Percentiles rank a stretch among this genome's conserved stretches.
These are phyloP conservation scores for Lacerta bilineata DNA, from an alignment of 2,797 vertebrate genomes.

Conservation along the genomic window DNA sequence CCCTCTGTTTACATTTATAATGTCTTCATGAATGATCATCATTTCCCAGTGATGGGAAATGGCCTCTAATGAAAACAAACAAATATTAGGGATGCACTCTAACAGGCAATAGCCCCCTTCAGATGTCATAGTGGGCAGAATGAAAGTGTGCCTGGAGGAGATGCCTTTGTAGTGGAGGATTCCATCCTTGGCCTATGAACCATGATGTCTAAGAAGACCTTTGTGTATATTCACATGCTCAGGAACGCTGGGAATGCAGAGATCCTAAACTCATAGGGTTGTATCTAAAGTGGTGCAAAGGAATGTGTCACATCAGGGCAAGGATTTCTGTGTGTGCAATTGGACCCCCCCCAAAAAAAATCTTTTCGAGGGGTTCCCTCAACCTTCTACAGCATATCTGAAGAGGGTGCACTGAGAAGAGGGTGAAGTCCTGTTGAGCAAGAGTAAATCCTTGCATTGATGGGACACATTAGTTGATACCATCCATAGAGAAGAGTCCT, in stretches of 20 bases:
- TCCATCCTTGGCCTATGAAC: not conserved
- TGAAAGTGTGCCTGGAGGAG: not conserved
- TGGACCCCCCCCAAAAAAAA: too few species aligned
- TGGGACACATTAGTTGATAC: too few species aligned
- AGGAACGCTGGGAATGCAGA: not conserved
- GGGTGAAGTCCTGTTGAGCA: too few species aligned
- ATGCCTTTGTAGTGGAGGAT: not conserved
- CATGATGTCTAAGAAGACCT: not conserved
- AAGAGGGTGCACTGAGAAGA: too few species aligned
- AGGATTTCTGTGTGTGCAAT: too few species aligned
- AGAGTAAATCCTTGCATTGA: too few species aligned
- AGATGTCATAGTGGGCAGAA: not conserved
- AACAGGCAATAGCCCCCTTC: not conserved
- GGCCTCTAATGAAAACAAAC: not conserved
- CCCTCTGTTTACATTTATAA: not conserved
- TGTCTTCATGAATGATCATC: not conserved
- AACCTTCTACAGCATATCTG: too few species aligned
- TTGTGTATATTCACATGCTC: not conserved
- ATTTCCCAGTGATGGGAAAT: not conserved
- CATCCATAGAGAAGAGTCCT: not conserved
- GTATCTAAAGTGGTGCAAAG: too few species aligned
- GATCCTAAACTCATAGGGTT: not conserved
- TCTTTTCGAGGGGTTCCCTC: too few species aligned
- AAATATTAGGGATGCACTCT: not conserved
- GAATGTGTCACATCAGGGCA: too few species aligned